A percentile compares a stretch with the other conserved stretches of the same genome.
These are phyloP conservation scores for Tautogolabrus adspersus DNA, from an alignment of 2,113 vertebrate genomes.

Conservation along the genomic window DNA sequence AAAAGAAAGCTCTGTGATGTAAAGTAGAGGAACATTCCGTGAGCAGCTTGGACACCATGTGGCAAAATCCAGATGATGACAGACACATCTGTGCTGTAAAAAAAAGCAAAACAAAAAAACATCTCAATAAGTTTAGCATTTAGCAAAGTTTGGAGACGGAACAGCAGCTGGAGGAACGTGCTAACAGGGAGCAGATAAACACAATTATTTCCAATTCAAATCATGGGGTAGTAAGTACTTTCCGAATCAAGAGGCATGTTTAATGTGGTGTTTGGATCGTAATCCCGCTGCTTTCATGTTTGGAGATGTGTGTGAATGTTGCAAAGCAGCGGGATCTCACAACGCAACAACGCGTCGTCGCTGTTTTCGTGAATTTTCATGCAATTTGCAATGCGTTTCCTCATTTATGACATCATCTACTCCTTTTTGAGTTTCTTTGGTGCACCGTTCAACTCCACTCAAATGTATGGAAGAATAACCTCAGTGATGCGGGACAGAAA, in stretches of 20 bases:
- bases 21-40: neutral
- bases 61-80: conserved; percentile 34
- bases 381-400: no score
- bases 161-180: conserved; percentile 29
- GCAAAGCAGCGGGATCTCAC: no score
- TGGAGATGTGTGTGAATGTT: neutral
- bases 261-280: neutral
- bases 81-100: conserved; percentile 45
- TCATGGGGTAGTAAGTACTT: conserved; percentile 1
- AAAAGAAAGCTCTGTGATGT: neutral
- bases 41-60: conserved; percentile 55
- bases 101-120: conserved; percentile 12
- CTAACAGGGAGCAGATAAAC: conserved; percentile 30
- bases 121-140: conserved; percentile 31
- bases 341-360: no score
- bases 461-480: no score
- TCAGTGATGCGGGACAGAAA: no score
- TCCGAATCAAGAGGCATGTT: conserved; percentile 25
- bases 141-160: conserved; percentile 13
- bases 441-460: no score
- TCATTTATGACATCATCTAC: no score
- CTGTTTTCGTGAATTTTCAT: neutral
- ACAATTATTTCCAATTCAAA: conserved; percentile 46
- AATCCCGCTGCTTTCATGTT: neutral
- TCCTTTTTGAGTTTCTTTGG: no score